Evolutionary conservation across 1,140 invertebrate genomes (phyloP), one percentile per base, ranked within the genome.

Genomic region (Drosophila malerkotliana): DNA sequence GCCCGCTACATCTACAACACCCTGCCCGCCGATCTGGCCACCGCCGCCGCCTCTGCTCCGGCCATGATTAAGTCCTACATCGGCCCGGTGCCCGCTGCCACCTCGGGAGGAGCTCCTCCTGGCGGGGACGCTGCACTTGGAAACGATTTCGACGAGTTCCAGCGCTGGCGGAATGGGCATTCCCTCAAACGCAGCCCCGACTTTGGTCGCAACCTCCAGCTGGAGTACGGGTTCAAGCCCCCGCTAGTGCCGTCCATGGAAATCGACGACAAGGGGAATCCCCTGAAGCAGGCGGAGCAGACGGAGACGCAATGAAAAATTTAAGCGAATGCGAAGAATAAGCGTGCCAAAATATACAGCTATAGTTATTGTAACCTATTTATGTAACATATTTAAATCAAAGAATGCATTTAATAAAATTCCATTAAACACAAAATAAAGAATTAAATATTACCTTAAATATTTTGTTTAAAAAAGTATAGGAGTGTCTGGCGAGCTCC

Each of bases 191-290:
- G 91, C 2, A 90, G 93, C 10, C 93, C 93, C 34, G 93, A 94
- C 41, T 93, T 92, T 55, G 94, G 94, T 2, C 94, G 94, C 67
- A 95, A 94, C 64, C 92, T 96, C 0, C 94, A 95, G 68, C 93
- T 96, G 77, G 96, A 97, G 67, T 97, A 97, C 78, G 96, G 95
- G 0, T 97, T 97, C 66, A 96, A 96, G 76, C 96, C 96, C 8
- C 96, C 96, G 0, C 90, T 97, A 76, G 93, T 96, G 54, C 96
- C 96, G 2, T 97, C 96, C 0, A 93, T 95, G n/a, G 95, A 96
- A 83, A 95, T 96, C 24, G 95, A 96, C 76, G 95, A 96, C 69
- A 92, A 94, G 71, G 94, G 94, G 7, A 91, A 93, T 53, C 94
- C 94, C 0, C 88, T 95, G 28, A 93, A 90, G 52, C 69, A 79